Base-by-base conservation (phyloP, 1,140 invertebrate species). In the Saxidomus purpurata region DNA sequence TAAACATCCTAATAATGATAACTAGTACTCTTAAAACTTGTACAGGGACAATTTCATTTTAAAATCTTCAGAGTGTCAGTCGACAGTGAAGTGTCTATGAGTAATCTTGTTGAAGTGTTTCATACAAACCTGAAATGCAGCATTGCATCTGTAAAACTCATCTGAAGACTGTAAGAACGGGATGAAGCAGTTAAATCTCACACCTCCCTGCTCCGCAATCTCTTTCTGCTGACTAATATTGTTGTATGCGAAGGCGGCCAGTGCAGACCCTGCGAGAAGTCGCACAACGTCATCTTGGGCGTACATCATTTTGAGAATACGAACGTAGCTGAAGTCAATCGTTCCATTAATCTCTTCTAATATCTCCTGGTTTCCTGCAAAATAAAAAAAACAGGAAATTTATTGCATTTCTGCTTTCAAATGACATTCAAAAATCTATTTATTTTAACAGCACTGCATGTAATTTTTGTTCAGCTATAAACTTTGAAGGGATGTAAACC, bases 211-310 rank as follows among this genome's bases (percentile, higher is more conserved):
- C 25, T 94, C 93, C 6, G 94, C 94, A 22, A 96, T 95, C 87
- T 94, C 93, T 59, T 92, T 93, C 90, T 96, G 95, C 77, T 95
- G 93, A 15, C 79, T 89, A 19, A 95, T 90, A 76, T 94, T 96
- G 90, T 96, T 96, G 89, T 94, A 96, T 13, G 94, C 94, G 89
- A 95, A 96, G 22, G 93, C 89, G 19, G 95, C 94, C 28, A 96
- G 89, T 0, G 95, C 94, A 0, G 92, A 90, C 15, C 95, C 95
- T 13, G 95, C 95, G 13, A 94, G 82, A 6, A 96, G 90, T 25
- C 94, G 92, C 0, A 95, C 95, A 61, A 90, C 89, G 2, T 92
- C 87, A n/a, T 95, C 92, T 67, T 89, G 55, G 0, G 92, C 90
- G 79, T 95, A 95, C 90, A 96, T 93, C 93, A 95, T 94, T 74